Evolutionary conservation across 2,113 vertebrate species (phyloP).

Genomic region (Opisthocomus hoazin): DNA sequence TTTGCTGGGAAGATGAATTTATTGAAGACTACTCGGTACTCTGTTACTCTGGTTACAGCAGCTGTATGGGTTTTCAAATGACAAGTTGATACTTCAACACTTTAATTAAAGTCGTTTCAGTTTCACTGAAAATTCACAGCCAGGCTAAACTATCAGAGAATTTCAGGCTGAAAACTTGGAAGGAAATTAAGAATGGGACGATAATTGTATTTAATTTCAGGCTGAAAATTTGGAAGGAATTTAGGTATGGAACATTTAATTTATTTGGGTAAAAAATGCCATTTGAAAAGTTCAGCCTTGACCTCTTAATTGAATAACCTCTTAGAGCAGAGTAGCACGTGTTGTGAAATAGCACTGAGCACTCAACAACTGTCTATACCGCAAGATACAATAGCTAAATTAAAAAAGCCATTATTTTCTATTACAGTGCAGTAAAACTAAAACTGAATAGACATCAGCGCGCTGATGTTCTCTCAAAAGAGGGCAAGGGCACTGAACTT

Average conservation of each 20-base stretch:
- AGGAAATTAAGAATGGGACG: background rate
- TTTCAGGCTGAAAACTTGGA: background rate
- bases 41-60: background rate
- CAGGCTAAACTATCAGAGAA: background rate
- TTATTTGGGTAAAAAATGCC: background rate
- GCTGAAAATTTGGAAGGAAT: background rate
- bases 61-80: background rate
- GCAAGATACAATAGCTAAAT: background rate
- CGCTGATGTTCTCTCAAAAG: background rate
- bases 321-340: background rate
- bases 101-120: background rate
- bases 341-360: background rate
- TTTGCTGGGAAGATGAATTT: background rate
- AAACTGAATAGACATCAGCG: background rate
- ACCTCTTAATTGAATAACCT: background rate
- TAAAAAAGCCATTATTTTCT: background rate
- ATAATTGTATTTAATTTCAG: background rate
- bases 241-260: background rate
- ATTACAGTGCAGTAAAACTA: background rate
- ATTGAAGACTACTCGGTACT: background rate
- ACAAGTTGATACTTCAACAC: background rate
- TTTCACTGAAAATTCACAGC: background rate
- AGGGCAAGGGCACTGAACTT: background rate
- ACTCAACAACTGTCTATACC: background rate
- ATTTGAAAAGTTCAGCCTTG: background rate